Evolutionary conservation across 2,797 vertebrate genomes (phyloP).

Genomic region (Xenentodon cancila): DNA sequence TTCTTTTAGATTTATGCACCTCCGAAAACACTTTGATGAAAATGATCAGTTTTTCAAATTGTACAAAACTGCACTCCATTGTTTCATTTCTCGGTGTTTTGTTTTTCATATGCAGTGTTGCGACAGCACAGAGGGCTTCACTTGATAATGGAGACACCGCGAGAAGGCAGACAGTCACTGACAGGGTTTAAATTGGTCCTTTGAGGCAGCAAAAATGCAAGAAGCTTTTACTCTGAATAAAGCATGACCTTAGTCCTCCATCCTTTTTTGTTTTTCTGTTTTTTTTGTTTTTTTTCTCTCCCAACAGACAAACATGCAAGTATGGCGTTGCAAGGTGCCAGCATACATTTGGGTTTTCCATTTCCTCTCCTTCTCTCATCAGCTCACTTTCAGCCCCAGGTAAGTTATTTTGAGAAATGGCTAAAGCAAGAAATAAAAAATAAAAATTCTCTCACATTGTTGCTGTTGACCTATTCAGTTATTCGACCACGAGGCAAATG

Average conservation of each 20-base stretch:
- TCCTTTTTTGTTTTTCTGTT: slow-evolving; percentile 78
- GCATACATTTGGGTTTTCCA: slow-evolving; percentile 57
- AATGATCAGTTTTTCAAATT: neutral
- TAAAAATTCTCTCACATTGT: slow-evolving; percentile 68
- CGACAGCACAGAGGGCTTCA: slow-evolving; percentile 3
- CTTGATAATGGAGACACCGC: slow-evolving; percentile 5
- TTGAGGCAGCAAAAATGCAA: slow-evolving; percentile 53
- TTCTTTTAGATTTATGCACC: slow-evolving; percentile 30
- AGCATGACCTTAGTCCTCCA: slow-evolving; percentile 66
- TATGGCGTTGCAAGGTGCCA: slow-evolving; percentile 52
- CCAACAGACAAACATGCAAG: slow-evolving; percentile 53
- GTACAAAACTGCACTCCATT: neutral
- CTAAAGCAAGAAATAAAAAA: slow-evolving; percentile 26
- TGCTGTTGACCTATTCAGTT: slow-evolving; percentile 82
- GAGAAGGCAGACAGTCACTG: slow-evolving; percentile 24
- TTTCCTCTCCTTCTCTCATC: slow-evolving; percentile 66
- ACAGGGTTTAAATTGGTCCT: slow-evolving; percentile 63
- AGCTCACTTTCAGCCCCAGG: slow-evolving; percentile 77
- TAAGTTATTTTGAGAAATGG: slow-evolving; percentile 78
- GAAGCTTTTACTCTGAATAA: slow-evolving; percentile 77
- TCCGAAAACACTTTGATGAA: slow-evolving; percentile 15
- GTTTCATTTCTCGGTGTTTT: slow-evolving; percentile 10
- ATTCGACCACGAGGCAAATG: slow-evolving; percentile 78
- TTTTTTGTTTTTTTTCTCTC: neutral
- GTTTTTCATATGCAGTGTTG: slow-evolving; percentile 23